Base-by-base conservation (phyloP, 2,113 vertebrate genomes). In the Ciconia boyciana region DNA sequence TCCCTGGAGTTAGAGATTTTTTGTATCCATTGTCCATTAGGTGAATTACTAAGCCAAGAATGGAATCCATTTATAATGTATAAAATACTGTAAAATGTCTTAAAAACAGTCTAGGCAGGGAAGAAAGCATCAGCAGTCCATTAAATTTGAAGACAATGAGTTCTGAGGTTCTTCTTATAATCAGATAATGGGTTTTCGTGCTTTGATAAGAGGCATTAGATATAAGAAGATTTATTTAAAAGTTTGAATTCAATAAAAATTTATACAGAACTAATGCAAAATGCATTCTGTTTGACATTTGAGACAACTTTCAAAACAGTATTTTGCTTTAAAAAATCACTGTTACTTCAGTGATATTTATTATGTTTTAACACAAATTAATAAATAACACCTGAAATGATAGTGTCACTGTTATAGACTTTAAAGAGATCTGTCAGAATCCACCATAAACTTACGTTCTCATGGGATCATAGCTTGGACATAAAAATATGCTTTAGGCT, bases 1-100 rank as follows among this genome's bases (percentile, higher is more conserved):
- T 98, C 98, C 98, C 98, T 97, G 93, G 98, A 98, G 98, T 97
- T 98, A 96, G 79, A 98, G 96, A 92, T 97, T 98, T 98, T 98
- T 98, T 98, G 96, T 98, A 98, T 98, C 97, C 98, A 89, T 98
- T 98, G 98, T 98, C 98, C 98, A 98, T 98, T 98, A 98, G 97
- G 90, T 98, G 98, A 98, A 98, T 98, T 98, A 98, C 97, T 98
- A 98, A 98, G 94, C 97, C 97, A 98, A 98, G 98, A 98, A 98
- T 97, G 98, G 97, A 98, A 98, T 98, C 94, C 96, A 98, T 98
- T 98, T 98, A 98, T 98, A 98, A 98, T 95, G 96, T 97, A 98
- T 98, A 98, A 98, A 98, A 98, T 98, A 98, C 90, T 93, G 93
- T 96, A 98, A 98, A 98, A 98, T 97, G 92, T 96, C 97, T 98